These are phyloP conservation scores for Mastomys coucha DNA, from an alignment of 2,113 vertebrate genomes.

Conservation along the genomic window DNA sequence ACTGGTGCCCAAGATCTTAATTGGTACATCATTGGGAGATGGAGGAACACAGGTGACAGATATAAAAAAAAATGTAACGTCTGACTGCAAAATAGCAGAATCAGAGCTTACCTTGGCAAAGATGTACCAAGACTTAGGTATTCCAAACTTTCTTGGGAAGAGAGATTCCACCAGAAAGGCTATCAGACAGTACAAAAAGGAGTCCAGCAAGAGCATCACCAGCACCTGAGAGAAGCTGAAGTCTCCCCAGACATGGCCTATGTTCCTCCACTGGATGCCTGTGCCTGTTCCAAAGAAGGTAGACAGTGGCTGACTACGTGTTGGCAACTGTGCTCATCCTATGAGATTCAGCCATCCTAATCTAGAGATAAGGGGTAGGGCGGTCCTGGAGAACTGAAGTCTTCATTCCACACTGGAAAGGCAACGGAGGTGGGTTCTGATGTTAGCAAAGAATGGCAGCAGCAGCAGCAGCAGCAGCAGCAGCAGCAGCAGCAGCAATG, in stretches of 20 bases:
- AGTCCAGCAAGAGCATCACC: constrained; percentile 92
- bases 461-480: not conserved
- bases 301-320: not conserved
- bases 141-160: constrained; percentile 94
- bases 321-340: not conserved
- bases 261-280: constrained; percentile 93
- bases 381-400: not conserved
- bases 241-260: constrained; percentile 92
- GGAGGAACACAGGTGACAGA: not conserved
- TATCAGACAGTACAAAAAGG: constrained; percentile 90
- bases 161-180: constrained; percentile 94
- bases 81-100: not conserved
- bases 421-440: not conserved
- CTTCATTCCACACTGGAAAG: not conserved
- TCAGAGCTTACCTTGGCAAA: constrained; percentile 90
- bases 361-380: too few relatives aligned
- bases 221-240: constrained; percentile 94
- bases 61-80: not conserved
- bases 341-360: not conserved
- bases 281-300: constrained; percentile 84
- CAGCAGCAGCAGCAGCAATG: not conserved
- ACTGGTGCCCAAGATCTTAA: not conserved
- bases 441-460: not conserved
- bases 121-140: constrained; percentile 94
- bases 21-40: not conserved